Evolutionary conservation across 2,797 vertebrate species (phyloP).

Genomic region (Tokudaia tokunoshimensis): DNA sequence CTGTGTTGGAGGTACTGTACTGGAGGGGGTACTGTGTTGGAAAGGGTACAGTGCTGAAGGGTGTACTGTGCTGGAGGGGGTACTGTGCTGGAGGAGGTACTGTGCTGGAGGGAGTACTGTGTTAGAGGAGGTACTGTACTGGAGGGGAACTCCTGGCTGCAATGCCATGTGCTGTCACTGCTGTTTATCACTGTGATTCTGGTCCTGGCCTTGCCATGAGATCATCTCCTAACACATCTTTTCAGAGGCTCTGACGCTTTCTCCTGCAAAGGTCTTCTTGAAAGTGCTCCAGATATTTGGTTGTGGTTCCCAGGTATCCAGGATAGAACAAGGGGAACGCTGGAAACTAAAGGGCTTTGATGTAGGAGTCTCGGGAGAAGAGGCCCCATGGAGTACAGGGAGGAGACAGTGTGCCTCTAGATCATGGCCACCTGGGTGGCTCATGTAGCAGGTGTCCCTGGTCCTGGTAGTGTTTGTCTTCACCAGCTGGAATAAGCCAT

Average conservation of each 20-base stretch:
- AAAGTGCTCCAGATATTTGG: not conserved
- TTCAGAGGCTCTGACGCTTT: not conserved
- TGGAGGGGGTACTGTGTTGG: no score
- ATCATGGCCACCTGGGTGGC: not conserved
- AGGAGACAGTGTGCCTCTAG: not conserved
- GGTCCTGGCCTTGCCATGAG: no score
- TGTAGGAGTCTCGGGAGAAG: not conserved
- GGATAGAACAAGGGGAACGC: not conserved
- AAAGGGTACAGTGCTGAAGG: not conserved
- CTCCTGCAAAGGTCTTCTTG: not conserved
- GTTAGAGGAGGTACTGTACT: no score
- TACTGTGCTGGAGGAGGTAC: no score
- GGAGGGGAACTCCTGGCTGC: no score
- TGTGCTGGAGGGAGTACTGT: no score
- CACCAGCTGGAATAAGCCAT: not conserved
- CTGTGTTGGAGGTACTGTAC: no score
- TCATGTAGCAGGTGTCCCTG: not conserved
- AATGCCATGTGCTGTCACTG: rapidly evolving
- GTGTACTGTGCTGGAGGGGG: no score
- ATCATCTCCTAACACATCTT: not conserved
- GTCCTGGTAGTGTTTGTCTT: not conserved
- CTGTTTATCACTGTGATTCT: not conserved
- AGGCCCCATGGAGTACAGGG: not conserved
- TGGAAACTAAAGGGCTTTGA: not conserved
- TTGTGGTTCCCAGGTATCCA: not conserved